Conservation (phyloP, 1,140 invertebrate species). For the Lineus longissimus region DNA sequence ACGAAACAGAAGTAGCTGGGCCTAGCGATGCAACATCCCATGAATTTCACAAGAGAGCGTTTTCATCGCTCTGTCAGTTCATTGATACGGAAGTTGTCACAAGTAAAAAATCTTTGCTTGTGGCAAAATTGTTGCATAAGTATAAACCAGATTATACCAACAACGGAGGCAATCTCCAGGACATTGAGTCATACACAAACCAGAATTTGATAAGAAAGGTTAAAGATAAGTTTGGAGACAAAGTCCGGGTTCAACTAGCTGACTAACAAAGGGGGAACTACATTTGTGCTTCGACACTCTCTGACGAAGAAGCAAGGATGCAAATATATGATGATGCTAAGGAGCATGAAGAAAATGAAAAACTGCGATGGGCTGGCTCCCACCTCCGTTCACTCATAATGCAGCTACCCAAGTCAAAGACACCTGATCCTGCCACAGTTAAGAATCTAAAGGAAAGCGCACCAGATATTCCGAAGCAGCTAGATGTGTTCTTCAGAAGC, state of each 20-base stretch:
- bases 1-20: background rate
- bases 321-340: background rate
- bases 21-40: background rate
- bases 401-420: constrained; percentile 5
- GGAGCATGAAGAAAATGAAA: background rate
- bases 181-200: constrained; percentile 5
- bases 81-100: constrained; percentile 6
- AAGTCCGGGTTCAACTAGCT: background rate
- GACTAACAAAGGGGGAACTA: constrained; percentile 10
- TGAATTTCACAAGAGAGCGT: background rate
- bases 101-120: background rate
- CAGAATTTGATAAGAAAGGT: constrained; percentile 11
- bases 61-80: background rate
- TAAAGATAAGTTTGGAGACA: constrained; percentile 12
- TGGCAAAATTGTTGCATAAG: background rate
- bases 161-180: constrained; percentile 3
- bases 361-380: constrained; percentile 4
- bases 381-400: constrained; percentile 10
- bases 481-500: constrained; percentile 8
- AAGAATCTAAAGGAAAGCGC: constrained; percentile 9
- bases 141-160: constrained; percentile 6
- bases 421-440: constrained; percentile 8
- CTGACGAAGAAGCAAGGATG: constrained; percentile 9
- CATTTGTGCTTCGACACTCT: background rate
- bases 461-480: constrained; percentile 9